These are phyloP conservation scores for Melanotus villosus DNA, from an alignment of 2,888 invertebrate genomes.

Conservation along the genomic window DNA sequence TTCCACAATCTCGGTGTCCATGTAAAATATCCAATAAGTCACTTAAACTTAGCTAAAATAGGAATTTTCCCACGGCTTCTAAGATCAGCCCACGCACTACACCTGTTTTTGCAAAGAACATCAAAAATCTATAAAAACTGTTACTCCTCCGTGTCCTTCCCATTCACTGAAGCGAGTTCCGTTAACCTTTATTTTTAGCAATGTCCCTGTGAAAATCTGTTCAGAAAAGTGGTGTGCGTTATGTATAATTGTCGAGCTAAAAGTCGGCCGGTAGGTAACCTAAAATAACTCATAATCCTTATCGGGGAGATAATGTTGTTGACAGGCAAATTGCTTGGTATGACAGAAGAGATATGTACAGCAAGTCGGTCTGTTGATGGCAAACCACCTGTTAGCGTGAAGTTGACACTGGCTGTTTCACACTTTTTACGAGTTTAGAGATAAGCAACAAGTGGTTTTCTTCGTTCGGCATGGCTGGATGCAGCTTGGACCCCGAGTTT, in stretches of 20 bases:
- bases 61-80: too few relatives aligned
- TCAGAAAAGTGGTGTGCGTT: too few relatives aligned
- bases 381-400: slow-evolving; percentile 34
- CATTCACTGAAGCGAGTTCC: too few relatives aligned
- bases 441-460: slow-evolving; percentile 43
- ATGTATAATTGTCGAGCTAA: background rate
- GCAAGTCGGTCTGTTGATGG: slow-evolving; percentile 25
- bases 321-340: slow-evolving; percentile 37
- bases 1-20: too few relatives aligned
- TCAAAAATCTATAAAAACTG: too few relatives aligned
- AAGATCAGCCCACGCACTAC: too few relatives aligned
- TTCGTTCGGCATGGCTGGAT: slow-evolving; percentile 9
- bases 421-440: slow-evolving; percentile 36
- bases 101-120: too few relatives aligned
- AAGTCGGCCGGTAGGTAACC: slow-evolving; percentile 30
- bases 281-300: slow-evolving; percentile 17
- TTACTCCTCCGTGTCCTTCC: too few relatives aligned
- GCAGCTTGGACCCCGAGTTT: background rate
- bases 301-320: slow-evolving; percentile 34
- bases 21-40: too few relatives aligned
- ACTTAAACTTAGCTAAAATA: too few relatives aligned
- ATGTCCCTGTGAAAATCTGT: too few relatives aligned
- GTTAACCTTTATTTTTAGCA: too few relatives aligned
- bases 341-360: slow-evolving; percentile 36
- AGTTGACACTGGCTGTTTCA: slow-evolving; percentile 30